A percentile compares a stretch with the other conserved stretches of the same genome.
Evolutionary conservation across 2,797 vertebrate genomes (phyloP).

Genomic region (Meriones psammophilus): DNA sequence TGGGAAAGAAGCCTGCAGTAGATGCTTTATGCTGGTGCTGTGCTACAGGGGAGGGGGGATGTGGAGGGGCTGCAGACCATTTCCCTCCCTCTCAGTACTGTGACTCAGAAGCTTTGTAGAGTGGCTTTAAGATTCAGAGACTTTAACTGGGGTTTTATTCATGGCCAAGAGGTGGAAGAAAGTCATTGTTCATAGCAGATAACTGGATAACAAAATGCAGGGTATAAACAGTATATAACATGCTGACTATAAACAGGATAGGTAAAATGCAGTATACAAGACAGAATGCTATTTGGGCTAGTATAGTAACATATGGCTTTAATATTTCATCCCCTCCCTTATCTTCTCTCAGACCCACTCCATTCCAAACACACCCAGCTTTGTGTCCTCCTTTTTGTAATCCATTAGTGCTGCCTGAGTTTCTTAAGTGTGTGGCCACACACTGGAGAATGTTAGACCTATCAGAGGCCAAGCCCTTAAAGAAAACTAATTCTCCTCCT

Average conservation of each 20-base stretch:
- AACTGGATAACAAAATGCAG: not conserved
- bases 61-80: not conserved
- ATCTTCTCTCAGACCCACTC: too few species aligned
- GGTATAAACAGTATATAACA: not conserved
- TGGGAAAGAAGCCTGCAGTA: not conserved
- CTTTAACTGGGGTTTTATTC: too few species aligned
- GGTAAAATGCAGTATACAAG: not conserved
- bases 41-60: too few species aligned
- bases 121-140: not conserved
- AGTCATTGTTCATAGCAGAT: not conserved
- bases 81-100: not conserved
- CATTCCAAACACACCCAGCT: not conserved
- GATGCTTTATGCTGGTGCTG: not conserved
- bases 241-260: not conserved
- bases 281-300: not conserved
- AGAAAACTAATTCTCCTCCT: not conserved
- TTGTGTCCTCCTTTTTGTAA: too few species aligned
- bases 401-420: not conserved
- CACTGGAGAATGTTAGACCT: not conserved
- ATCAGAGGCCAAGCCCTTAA: not conserved
- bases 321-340: not conserved
- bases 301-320: not conserved
- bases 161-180: not conserved
- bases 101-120: not conserved
- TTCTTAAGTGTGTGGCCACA: not conserved